Base-by-base conservation (phyloP, 2,888 invertebrate genomes). In the Amphipoea oculea region DNA sequence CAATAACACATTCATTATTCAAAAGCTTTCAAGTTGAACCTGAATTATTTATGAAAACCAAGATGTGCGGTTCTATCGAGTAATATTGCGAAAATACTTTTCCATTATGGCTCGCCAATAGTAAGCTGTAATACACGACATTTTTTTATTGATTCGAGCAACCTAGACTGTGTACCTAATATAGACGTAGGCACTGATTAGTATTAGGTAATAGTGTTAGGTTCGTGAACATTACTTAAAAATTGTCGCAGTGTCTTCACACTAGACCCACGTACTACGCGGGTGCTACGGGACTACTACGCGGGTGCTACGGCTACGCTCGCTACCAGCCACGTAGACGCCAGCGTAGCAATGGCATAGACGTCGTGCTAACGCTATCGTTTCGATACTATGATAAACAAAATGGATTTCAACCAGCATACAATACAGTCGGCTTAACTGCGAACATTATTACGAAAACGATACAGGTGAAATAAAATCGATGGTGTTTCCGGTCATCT, bases 41-140 rank as follows among this genome's bases (percentile, higher is more conserved):
- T 67, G 62, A 82, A 48, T 82, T 78, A 54, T 57, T 81, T 14
- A 71, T 60, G 54, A 45, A 73, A 66, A 79, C 80, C 40, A 72
- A 57, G 48, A 54, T 12, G 29, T 63, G 67, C 29, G 29, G 57
- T 63, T 42, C 12, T 51, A 9, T 74, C 14, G 29, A 14, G 57
- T 29, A 76, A 62, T 65, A 68, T 68, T 68, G 60, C 6, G 11
- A 36, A 82, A 60, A 63, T 54, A 81, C 23, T n/a, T 62, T 74
- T 60, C 11, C 20, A 9, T 63, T 68, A 14, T 40, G 48, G 1
- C 45, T 75, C 54, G 9, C 29, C n/a, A 45, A 36, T 76, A n/a
- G 20, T 2, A n/a, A 45, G 40, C 40, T 48, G 6, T 23, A 23
- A 17, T 68, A 45, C 14, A 45, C 45, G 36, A 54, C 51, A 67